phyloP scores from a whole-genome alignment of 1,140 invertebrate genomes.

The Dreissena rostriformis region DNA sequence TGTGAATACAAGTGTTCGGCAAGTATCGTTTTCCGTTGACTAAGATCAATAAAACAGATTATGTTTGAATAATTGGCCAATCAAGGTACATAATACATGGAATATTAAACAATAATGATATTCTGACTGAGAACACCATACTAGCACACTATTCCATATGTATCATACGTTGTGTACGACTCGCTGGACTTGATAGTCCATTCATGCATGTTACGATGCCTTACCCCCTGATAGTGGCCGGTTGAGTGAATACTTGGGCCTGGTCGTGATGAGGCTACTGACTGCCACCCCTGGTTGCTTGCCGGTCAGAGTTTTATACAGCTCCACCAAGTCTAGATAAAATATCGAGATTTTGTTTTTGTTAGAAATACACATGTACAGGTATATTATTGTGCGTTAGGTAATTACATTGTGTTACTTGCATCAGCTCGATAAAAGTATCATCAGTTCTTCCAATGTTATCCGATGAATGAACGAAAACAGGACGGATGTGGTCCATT shows the following conservation, averaged over 20 bases:
- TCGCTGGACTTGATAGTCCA: too few relatives aligned
- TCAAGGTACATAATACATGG: too few relatives aligned
- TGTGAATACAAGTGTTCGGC: too few relatives aligned
- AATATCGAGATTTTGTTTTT: background rate
- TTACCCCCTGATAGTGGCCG: conserved; percentile 42
- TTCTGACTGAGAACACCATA: too few relatives aligned
- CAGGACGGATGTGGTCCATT: background rate
- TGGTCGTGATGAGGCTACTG: conserved; percentile 2
- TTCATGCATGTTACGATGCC: too few relatives aligned
- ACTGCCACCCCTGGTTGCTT: background rate
- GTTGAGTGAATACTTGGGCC: conserved; percentile 16
- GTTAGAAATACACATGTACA: background rate
- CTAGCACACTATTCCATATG: too few relatives aligned
- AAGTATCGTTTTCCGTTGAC: too few relatives aligned
- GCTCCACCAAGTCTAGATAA: conserved; percentile 35
- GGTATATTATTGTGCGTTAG: background rate
- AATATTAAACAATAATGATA: too few relatives aligned
- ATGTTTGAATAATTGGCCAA: too few relatives aligned
- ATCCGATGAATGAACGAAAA: background rate
- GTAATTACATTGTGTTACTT: background rate
- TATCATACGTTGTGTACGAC: too few relatives aligned
- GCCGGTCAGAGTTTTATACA: background rate
- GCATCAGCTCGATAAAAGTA: background rate
- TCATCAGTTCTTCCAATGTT: background rate
- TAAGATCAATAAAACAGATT: too few relatives aligned